Evolutionary conservation across 2,888 invertebrate genomes (phyloP), one percentile per base, ranked within the genome.

Genomic region (Diadegma fenestrale): DNA sequence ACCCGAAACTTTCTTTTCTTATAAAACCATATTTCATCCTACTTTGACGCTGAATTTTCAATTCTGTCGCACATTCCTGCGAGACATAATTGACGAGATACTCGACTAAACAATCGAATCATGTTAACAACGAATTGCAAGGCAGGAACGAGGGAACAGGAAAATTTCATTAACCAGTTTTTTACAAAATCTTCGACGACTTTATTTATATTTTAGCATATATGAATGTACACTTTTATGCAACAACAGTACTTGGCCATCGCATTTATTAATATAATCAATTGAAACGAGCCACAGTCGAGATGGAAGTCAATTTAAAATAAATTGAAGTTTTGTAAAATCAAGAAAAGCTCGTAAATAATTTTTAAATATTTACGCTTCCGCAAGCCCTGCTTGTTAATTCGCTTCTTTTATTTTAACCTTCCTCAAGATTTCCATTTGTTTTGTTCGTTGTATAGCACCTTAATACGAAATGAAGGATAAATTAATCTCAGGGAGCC

Each of bases 371-470:
- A 58, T 58, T 26, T 58, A 58, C 26, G 58, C 12, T 26, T 26
- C 12, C 14, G 26, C 26, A 58, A 58, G 14, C 14, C 58, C 26
- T 22, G 58, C 58, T 83, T 19, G n/a, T 26, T 63, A 73, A 33
- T 33, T 8, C 17, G 48, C 17, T 71, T 19, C 10, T 51, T 43
- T 68, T 26, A 1, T 68, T 45, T 30, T 14, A 26, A 26, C 45
- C 26, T 66, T 58, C 17, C 7, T 41, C 6, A 64, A 2, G 33
- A 58, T 58, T 30, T 12, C 3, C n/a, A 54, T n/a, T 10, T 71
- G 26, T 54, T 75, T 30, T 41, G 30, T 30, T 89, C 85, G 69
- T 86, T 79, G 87, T 84, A 86, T 90, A 91, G 91, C 91, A 91
- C 90, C 91, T 87, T 88, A 81, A 82, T 83, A 88, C 84, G 88